Conservation (phyloP, 2,888 invertebrate species). For the Aspidiotus destructor region DNA sequence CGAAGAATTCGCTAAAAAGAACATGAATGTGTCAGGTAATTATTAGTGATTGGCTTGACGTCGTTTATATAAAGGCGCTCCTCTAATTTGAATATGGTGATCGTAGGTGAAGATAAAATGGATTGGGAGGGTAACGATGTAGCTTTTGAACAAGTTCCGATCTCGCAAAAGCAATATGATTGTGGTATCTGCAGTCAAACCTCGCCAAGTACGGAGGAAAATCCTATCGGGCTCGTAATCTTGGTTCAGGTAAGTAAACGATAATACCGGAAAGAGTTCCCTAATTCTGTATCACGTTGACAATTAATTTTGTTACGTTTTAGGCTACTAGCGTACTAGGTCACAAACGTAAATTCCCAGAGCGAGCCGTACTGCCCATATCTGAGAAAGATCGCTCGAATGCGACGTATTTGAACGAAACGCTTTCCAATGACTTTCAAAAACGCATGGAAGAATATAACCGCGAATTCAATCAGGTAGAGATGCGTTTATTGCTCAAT, state of each 20-base stretch:
- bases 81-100: not conserved
- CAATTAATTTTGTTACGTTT: not conserved
- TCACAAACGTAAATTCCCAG: conserved; percentile 53
- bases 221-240: conserved; percentile 81
- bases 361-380: conserved; percentile 52
- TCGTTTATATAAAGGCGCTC: not conserved
- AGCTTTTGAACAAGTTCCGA: not conserved
- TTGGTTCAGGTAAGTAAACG: conserved; percentile 55
- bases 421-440: conserved; percentile 64
- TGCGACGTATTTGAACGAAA: conserved; percentile 49
- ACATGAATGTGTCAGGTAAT: conserved; percentile 13
- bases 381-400: conserved; percentile 54
- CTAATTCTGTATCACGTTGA: too few relatives aligned
- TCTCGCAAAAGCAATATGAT: conserved; percentile 62
- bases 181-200: conserved; percentile 94
- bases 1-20: conserved; percentile 76
- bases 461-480: conserved; percentile 64
- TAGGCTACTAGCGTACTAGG: conserved; percentile 80
- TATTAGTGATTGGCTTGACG: not conserved
- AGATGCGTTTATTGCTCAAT: too few relatives aligned
- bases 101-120: conserved; percentile 46
- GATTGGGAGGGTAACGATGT: conserved; percentile 46
- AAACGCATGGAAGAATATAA: conserved; percentile 65
- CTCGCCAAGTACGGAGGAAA: conserved; percentile 69
- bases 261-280: too few relatives aligned